Evolutionary conservation across 2,113 vertebrate genomes (phyloP), one percentile per base, ranked within the genome.

Genomic region (Sinocyclocheilus grahami): DNA sequence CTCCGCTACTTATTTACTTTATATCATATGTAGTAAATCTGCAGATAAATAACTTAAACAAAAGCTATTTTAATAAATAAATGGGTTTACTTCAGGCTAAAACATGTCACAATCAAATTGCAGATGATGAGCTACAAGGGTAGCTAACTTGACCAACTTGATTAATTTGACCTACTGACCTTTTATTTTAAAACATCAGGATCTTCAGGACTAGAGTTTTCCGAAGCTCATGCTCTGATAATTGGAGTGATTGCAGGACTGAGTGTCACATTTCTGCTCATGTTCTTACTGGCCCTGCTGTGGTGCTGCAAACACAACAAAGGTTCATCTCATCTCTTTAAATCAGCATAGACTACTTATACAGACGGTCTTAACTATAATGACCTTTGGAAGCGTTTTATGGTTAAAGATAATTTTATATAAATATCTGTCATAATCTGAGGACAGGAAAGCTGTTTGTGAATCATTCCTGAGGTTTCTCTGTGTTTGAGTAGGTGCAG

Each of bases 211-310:
- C 6, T 10, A 30, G 13, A 16, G 1, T 53, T 16, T 16, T 4
- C 33, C 11, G 20, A 11, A 63, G 2, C 24, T 37, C 20, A 0
- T 48, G 22, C 0, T 13, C 6, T 60, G 48, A 1, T 58, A 1
- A 42, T 77, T 2, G 20, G 4, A 46, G 4, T 85, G 79, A 27
- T 76, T 39, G 55, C 89, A 78, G 86, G 84, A 27, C 60, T 85
- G 42, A 37, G 81, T 77, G 46, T 22, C 0, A 5, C 12, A 22
- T 18, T 88, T 4, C 22, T 86, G 14, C 13, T 91, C 37, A 8
- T 86, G 0, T 1, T 87, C 2, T 10, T 89, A 0, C 83, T 91
- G 33, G 12, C 75, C 7, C 51, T 90, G 53, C n/a, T 91, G 58
- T 87, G 6, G 37, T 1, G 10, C 63, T 79, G 18, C 79, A 89